Evolutionary conservation across 2,113 vertebrate species (phyloP), one percentile per base, ranked within the genome.

Genomic region (Channa maculata): DNA sequence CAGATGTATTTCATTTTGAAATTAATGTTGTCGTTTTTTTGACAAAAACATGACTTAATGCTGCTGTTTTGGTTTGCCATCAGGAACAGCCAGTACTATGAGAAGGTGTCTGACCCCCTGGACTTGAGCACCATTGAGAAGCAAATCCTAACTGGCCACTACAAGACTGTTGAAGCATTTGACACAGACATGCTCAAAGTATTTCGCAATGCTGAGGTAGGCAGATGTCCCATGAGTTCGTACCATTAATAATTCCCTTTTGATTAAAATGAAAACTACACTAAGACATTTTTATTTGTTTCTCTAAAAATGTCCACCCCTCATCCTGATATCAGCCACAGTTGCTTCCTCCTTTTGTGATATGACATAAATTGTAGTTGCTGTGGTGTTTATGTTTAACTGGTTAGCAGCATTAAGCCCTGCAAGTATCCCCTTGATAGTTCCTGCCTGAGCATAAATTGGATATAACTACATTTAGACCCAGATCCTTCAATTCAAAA

Each of bases 181-280:
- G 98, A 99, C 82, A 94, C 96, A 0, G 98, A 99, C 91, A 99
- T 99, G 98, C 95, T 99, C 68, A 99, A 99, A 92, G 98, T 99
- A 70, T 99, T 99, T 89, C 94, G 97, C 70, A 99, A 99, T 1
- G 96, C 98, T 9, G 98, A 99, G 96, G 98, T 99, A 92, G 88
- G 95, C 82, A 38, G 55, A 24, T 61, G 43, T 57, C 36, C 53
- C 10, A 24, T 24, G 24, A 24, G 8, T 53, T 45, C 34, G 11
- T 39, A 3, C 46, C 13, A 5, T 38, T 54, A 59, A 39, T 44
- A 5, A 49, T 7, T 24, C 38, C 34, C 7, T 5, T 8, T 33
- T 44, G 3, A 62, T 50, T 57, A 65, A 43, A n/a, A 5, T 37
- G 11, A 57, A 13, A 34, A 44, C 14, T 48, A 39, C 39, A 48